Base-by-base conservation (phyloP, 2,797 vertebrate genomes). In the Tolypeutes matacus region DNA sequence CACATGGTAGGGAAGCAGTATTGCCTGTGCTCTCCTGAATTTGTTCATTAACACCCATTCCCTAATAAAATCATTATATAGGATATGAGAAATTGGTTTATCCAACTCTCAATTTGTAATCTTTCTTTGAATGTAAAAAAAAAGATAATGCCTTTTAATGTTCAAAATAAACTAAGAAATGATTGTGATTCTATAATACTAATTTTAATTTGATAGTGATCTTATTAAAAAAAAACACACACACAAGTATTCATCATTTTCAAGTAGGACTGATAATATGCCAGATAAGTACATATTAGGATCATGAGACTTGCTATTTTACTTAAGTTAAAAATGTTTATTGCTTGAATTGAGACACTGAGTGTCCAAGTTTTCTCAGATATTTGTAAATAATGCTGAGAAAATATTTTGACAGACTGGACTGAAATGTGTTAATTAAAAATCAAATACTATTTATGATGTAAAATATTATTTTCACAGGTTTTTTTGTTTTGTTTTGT, bases 391-490 rank as follows among this genome's bases (percentile, higher is more conserved):
- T 83, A 96, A 90, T 60, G 36, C 39, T 78, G 58, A 70, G 64
- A 96, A 96, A 96, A 96, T 95, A 97, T 97, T 96, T 96, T 97
- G 96, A 94, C 91, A 96, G 39, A 36, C 6, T 86, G 27, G 29
- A 93, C 18, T 94, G 69, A 95, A 86, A 82, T 85, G 21, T 80
- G 53, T 39, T 97, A 81, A 82, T 95, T 96, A 95, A 85, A 90
- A 95, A 65, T 25, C 20, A 86, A 85, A 85, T 58, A 89, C 21
- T 73, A 51, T 29, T 12, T 9, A 83, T 93, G 46, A 62, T 70
- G 29, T 70, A 82, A 87, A 96, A 84, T 85, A 94, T 70, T 77
- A 93, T 89, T 91, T 93, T 96, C 64, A 87, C 51, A 67, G 12
- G 10, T 96, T 69, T 93, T 34, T 53, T 53, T 51, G 18, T 34